phyloP scores from a whole-genome alignment of 92 coral and sea anemone species.

The Actinostola sp. region DNA sequence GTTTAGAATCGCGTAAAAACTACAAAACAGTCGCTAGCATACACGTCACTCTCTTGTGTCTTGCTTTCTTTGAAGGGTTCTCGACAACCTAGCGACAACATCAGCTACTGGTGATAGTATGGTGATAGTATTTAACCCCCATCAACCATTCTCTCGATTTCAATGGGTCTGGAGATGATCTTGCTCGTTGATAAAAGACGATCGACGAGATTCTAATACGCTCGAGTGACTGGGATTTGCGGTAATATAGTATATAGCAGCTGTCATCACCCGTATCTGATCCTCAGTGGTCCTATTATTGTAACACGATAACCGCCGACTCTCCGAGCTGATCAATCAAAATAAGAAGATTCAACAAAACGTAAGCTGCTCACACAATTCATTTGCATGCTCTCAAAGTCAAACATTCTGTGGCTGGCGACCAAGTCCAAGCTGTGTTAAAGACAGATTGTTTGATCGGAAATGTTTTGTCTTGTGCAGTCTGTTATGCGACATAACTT shows the following conservation, averaged over 20 bases:
- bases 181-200: background rate
- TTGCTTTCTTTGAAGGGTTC: too few species aligned
- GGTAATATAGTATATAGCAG: background rate
- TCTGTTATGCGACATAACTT: too few species aligned
- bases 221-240: constrained; percentile 1
- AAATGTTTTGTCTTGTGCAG: too few species aligned
- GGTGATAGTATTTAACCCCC: constrained; percentile 4
- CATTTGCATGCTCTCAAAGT: background rate
- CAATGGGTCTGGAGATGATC: constrained; percentile 1
- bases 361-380: background rate
- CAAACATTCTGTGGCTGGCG: background rate
- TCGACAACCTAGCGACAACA: background rate
- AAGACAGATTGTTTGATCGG: too few species aligned
- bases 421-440: background rate
- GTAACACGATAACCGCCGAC: constrained; percentile 6
- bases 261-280: constrained; percentile 7
- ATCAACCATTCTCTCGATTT: constrained; percentile 1
- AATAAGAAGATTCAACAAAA: constrained; percentile 2
- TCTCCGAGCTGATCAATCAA: background rate
- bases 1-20: background rate
- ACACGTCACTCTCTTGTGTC: too few species aligned
- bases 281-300: background rate
- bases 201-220: background rate
- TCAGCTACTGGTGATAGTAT: background rate
- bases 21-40: background rate